phyloP scores from a whole-genome alignment of 2,888 invertebrate genomes.

The Beris morrisii region DNA sequence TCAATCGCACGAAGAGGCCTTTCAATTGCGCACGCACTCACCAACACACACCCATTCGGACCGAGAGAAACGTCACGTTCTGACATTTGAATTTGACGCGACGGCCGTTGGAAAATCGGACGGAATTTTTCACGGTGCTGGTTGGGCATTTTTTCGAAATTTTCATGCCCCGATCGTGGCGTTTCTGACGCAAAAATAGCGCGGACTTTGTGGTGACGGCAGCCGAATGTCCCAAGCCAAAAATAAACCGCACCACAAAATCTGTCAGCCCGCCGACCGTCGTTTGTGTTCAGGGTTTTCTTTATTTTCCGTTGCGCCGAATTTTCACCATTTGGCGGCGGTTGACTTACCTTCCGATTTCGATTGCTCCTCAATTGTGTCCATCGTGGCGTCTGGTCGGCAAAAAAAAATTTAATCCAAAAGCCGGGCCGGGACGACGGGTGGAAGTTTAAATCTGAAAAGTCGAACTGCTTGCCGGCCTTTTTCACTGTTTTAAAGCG shows the following conservation, averaged over 20 bases:
- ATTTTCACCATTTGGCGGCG: background rate
- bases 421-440: too few species aligned
- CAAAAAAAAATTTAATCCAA: too few species aligned
- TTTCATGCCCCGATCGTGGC: background rate
- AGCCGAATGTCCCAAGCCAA: constrained; percentile 4
- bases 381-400: constrained; percentile 43
- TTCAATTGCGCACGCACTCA: constrained; percentile 2
- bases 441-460: too few species aligned
- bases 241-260: constrained; percentile 7
- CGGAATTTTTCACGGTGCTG: background rate
- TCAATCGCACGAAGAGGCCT: constrained; percentile 25
- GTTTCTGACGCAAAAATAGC: background rate
- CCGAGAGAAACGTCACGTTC: constrained; percentile 19
- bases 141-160: constrained; percentile 1
- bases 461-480: too few species aligned
- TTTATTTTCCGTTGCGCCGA: background rate
- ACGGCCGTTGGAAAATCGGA: constrained; percentile 25
- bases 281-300: too few species aligned
- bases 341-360: constrained; percentile 48
- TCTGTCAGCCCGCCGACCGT: background rate
- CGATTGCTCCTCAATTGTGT: constrained; percentile 51
- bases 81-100: constrained; percentile 30
- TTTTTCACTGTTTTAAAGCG: too few species aligned
- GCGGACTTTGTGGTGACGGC: background rate
- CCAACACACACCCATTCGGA: too few species aligned